Evolutionary conservation across 2,113 vertebrate species (phyloP).

Genomic region (Eonycteris spelaea): DNA sequence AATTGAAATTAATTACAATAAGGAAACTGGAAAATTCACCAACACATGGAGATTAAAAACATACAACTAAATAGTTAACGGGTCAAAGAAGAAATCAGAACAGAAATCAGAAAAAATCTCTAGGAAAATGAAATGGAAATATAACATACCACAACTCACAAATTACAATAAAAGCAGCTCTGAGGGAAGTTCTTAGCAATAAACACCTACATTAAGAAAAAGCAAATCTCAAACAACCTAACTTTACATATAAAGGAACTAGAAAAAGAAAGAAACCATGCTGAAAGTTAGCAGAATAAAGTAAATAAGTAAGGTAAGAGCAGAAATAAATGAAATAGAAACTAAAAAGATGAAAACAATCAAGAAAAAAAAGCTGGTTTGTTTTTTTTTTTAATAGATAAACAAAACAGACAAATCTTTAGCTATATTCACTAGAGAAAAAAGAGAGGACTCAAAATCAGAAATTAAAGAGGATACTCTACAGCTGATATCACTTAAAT

Average conservation of each 20-base stretch:
- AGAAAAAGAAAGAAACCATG: neutral
- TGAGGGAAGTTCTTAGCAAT: neutral
- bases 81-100: neutral
- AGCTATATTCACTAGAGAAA: neutral
- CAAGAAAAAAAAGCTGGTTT: neutral
- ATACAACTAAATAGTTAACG: neutral
- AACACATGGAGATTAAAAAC: neutral
- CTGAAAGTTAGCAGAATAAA: neutral
- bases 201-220: neutral
- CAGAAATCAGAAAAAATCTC: no score
- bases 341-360: neutral
- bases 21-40: neutral
- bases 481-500: neutral
- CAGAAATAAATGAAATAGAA: neutral
- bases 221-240: neutral
- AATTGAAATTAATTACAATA: neutral
- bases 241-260: neutral
- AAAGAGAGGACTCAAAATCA: neutral
- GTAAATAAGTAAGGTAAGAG: neutral
- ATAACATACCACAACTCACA: neutral
- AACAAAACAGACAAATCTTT: neutral
- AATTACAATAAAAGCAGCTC: neutral
- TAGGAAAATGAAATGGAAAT: neutral
- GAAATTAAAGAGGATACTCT: neutral
- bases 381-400: neutral